Conservation (phyloP, 2,797 vertebrate genomes). For the Gymnoscopelus braueri region DNA sequence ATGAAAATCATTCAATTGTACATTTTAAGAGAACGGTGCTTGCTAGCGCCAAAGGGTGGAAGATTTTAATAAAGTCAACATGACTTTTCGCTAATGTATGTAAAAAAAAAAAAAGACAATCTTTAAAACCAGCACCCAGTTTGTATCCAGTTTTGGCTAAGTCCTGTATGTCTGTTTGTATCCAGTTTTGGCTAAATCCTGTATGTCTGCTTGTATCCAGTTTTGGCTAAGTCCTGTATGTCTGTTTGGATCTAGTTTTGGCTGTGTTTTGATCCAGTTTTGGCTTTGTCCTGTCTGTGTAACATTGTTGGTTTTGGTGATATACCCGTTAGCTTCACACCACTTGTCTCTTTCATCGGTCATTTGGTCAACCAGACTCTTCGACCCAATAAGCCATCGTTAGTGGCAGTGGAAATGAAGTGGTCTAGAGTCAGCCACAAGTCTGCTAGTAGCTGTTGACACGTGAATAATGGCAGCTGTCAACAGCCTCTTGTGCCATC, state of each 20-base stretch:
- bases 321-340: not conserved
- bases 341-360: not conserved
- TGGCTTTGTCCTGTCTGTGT: no score
- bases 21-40: not conserved
- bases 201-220: slow-evolving; percentile 1
- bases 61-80: slow-evolving; percentile 4
- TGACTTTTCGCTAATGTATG: slow-evolving; percentile 30
- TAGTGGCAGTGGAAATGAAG: slow-evolving; percentile 5
- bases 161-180: not conserved
- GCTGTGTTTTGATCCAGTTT: not conserved
- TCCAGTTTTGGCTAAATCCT: slow-evolving; percentile 42
- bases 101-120: slow-evolving; percentile 42
- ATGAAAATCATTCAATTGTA: not conserved
- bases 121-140: not conserved
- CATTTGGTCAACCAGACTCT: slow-evolving; percentile 3
- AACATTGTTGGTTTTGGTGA: not conserved
- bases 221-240: not conserved
- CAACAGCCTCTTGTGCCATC: slow-evolving; percentile 1
- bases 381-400: slow-evolving; percentile 14
- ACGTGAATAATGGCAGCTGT: slow-evolving; percentile 25
- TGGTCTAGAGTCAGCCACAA: slow-evolving; percentile 12
- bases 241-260: slow-evolving; percentile 48
- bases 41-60: slow-evolving; percentile 27
- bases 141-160: not conserved
- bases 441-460: slow-evolving; percentile 24